Evolutionary conservation across 2,797 vertebrate species (phyloP).

Genomic region (Saxicola maurus): DNA sequence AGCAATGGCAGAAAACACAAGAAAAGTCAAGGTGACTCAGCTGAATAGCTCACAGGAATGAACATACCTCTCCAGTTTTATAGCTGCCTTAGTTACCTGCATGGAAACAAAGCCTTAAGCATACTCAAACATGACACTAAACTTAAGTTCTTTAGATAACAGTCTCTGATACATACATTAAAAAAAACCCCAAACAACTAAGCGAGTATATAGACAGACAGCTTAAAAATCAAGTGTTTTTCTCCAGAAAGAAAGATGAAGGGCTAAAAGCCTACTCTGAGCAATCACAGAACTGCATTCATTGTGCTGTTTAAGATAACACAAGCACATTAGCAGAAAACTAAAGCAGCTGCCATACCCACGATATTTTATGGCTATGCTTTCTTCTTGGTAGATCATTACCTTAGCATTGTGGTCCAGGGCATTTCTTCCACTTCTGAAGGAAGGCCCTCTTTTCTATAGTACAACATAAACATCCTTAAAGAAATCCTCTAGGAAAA

Average conservation of each 20-base stretch:
- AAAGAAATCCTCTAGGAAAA: neutral
- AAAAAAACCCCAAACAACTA: neutral
- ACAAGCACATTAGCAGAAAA: neutral
- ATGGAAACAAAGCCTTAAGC: neutral
- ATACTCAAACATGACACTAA: neutral
- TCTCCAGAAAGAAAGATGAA: neutral
- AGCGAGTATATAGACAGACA: neutral
- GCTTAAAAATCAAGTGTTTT: neutral
- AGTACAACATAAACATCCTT: neutral
- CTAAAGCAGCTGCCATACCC: neutral
- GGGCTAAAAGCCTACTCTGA: neutral
- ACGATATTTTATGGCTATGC: neutral
- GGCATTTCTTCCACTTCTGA: neutral
- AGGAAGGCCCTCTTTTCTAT: neutral
- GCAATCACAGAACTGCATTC: neutral
- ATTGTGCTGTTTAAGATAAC: neutral
- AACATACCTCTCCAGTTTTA: neutral
- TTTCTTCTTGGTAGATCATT: neutral
- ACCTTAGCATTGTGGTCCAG: neutral
- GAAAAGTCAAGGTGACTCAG: neutral
- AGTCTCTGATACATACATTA: neutral
- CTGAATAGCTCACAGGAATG: neutral
- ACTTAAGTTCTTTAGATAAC: neutral
- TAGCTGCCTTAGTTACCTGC: neutral
- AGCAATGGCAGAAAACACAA: neutral